Percentiles rank a stretch among this genome's conserved stretches.
phyloP scores from a whole-genome alignment of 2,113 vertebrate genomes.

The Athene noctua region DNA sequence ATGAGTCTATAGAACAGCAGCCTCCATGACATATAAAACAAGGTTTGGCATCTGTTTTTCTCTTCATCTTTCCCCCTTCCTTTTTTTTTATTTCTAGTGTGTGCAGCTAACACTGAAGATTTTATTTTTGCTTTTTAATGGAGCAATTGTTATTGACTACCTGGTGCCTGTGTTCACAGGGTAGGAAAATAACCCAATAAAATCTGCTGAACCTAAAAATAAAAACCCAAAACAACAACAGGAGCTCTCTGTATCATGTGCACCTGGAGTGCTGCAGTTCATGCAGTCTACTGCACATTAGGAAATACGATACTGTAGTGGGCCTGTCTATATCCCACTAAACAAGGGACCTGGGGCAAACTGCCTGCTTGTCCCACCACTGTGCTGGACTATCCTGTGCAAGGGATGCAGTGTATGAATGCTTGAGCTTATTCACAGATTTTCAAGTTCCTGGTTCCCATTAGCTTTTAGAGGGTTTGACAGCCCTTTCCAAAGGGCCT shows the following conservation, averaged over 20 bases:
- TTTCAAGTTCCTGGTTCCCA: background rate
- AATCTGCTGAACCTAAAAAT: conserved; percentile 40
- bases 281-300: background rate
- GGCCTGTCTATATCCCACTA: background rate
- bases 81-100: background rate
- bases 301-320: background rate
- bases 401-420: background rate
- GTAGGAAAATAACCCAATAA: conserved; percentile 40
- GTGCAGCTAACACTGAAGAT: conserved; percentile 2
- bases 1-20: background rate
- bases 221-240: conserved; percentile 24
- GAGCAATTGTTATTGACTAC: conserved; percentile 21
- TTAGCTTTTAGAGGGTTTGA: background rate
- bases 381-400: background rate
- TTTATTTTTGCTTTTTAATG: conserved; percentile 37
- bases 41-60: conserved; percentile 9
- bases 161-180: background rate
- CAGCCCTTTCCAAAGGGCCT: background rate
- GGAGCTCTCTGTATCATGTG: background rate
- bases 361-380: background rate
- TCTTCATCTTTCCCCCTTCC: background rate
- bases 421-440: background rate
- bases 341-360: background rate
- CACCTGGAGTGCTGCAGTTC: background rate
- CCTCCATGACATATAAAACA: conserved; percentile 1